phyloP scores from a whole-genome alignment of 64 coral and sea anemone species.

The Astreopora myriophthalma region DNA sequence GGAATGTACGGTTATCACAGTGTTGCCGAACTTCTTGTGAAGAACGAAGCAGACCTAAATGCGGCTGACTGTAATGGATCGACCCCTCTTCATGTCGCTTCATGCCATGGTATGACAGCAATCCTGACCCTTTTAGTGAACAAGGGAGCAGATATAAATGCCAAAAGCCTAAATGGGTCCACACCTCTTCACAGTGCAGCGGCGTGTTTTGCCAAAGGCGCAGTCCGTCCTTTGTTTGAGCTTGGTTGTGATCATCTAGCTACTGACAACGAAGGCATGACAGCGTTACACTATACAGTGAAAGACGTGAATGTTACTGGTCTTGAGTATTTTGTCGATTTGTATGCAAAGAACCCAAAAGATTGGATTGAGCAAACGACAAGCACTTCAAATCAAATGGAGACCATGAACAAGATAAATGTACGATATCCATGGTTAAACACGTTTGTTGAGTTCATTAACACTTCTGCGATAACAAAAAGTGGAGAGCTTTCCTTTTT shows the following conservation, averaged over 20 bases:
- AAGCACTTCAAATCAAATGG: neutral
- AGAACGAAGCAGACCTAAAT: constrained; percentile 1
- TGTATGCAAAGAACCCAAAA: constrained; percentile 53
- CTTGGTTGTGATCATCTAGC: constrained; percentile 43
- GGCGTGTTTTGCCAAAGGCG: neutral
- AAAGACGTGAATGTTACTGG: neutral
- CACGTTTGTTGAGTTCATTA: neutral
- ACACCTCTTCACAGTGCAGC: constrained; percentile 76
- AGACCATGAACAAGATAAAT: neutral
- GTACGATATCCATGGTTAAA: neutral
- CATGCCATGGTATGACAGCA: constrained; percentile 17
- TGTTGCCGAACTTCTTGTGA: constrained; percentile 23
- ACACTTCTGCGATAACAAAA: neutral
- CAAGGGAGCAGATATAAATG: constrained; percentile 10
- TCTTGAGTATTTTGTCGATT: constrained; percentile 57
- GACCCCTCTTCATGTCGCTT: constrained; percentile 66
- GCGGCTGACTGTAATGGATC: constrained; percentile 42
- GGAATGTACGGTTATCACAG: constrained; percentile 16
- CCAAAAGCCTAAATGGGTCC: constrained; percentile 20
- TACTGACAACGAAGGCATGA: constrained; percentile 40
- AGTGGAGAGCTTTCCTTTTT: neutral
- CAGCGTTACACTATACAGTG: constrained; percentile 47
- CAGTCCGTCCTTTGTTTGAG: constrained; percentile 22
- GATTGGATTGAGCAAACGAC: neutral
- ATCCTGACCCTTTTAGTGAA: constrained; percentile 11